Percentiles rank a stretch among this genome's conserved stretches.
Conservation (phyloP, 2,113 vertebrate genomes). For the Caretta caretta region DNA sequence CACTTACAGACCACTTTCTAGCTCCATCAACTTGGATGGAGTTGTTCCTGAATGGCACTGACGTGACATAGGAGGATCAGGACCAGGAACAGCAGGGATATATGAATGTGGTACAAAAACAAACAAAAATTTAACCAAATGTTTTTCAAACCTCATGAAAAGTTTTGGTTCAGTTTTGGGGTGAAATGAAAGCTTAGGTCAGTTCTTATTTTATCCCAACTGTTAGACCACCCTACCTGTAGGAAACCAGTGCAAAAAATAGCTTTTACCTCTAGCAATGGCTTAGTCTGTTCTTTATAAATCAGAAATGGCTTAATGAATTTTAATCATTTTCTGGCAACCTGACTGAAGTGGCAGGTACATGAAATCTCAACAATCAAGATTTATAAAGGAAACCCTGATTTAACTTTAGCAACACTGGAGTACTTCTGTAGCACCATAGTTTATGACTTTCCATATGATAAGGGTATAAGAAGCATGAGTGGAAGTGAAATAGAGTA, state of each 20-base stretch:
- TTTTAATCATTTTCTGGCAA: background rate
- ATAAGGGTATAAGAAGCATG: background rate
- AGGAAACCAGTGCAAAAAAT: background rate
- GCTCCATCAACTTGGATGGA: background rate
- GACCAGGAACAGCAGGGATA: background rate
- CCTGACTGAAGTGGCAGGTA: background rate
- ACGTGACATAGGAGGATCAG: background rate
- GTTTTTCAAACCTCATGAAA: background rate
- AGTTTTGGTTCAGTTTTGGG: background rate
- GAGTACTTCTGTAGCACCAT: background rate
- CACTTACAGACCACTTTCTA: background rate
- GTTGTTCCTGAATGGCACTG: background rate
- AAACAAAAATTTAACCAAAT: background rate
- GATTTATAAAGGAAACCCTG: background rate
- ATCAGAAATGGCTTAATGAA: conserved; percentile 1
- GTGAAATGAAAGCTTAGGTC: background rate
- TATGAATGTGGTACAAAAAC: background rate
- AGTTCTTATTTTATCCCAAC: background rate
- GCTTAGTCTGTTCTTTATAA: background rate
- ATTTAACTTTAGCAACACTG: background rate
- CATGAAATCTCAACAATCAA: background rate
- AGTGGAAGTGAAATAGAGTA: background rate
- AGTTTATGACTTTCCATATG: background rate
- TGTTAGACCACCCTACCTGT: background rate
- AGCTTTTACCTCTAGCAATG: background rate